phyloP scores from a whole-genome alignment of 2,888 invertebrate species.

The Zeuzera pyrina region DNA sequence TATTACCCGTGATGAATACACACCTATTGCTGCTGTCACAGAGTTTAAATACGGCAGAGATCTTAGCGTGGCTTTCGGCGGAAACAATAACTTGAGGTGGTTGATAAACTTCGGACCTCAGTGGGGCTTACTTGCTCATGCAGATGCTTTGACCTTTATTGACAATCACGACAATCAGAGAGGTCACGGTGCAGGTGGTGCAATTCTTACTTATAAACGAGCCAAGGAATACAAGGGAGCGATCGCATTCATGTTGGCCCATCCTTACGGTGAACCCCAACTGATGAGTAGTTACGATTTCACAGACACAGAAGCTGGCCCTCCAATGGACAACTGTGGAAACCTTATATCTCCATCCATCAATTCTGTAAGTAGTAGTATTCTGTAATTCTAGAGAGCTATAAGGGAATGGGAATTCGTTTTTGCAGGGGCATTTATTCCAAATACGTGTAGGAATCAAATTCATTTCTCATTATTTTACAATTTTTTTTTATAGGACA shows the following conservation, averaged over 20 bases:
- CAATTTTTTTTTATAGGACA: no score
- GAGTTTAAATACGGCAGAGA: slow-evolving; percentile 72
- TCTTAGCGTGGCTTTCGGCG: slow-evolving; percentile 50
- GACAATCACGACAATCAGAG: slow-evolving; percentile 96
- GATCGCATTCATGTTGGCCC: slow-evolving; percentile 89
- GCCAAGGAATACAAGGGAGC: slow-evolving; percentile 83
- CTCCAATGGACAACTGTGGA: slow-evolving; percentile 77
- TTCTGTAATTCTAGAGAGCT: neutral
- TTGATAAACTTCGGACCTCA: slow-evolving; percentile 75
- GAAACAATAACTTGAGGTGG: slow-evolving; percentile 76
- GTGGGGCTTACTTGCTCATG: slow-evolving; percentile 77
- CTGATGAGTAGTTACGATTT: slow-evolving; percentile 91
- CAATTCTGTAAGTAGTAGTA: slow-evolving; percentile 55
- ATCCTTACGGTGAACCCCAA: slow-evolving; percentile 84
- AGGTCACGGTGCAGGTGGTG: slow-evolving; percentile 76
- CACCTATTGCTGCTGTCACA: slow-evolving; percentile 77
- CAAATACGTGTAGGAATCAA: no score
- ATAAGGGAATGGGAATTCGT: neutral
- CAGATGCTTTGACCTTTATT: slow-evolving; percentile 81
- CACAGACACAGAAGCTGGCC: slow-evolving; percentile 75
- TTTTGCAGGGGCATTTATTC: no score
- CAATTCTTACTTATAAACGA: slow-evolving; percentile 79
- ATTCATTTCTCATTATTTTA: no score
- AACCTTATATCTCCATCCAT: slow-evolving; percentile 78
- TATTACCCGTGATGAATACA: slow-evolving; percentile 65